Conservation (phyloP, 2,797 vertebrate species). For the Neosilurus mollespiculum region DNA sequence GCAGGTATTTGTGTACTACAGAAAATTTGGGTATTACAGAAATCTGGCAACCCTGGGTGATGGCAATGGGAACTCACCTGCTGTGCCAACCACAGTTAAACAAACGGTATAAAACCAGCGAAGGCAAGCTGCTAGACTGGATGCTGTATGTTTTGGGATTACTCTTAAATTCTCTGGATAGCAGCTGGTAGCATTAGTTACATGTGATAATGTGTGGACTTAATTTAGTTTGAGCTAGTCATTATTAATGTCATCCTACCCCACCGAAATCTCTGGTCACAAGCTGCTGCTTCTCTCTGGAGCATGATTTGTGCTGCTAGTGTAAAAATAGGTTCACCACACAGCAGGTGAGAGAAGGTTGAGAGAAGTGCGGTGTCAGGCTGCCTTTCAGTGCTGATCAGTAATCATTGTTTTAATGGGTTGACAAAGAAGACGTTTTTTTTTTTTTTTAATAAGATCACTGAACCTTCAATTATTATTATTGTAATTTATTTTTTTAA, state of each 20-base stretch:
- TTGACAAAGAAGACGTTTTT: neutral
- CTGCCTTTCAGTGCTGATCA: neutral
- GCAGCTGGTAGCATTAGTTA: neutral
- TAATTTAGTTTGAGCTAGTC: neutral
- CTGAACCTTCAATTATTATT: neutral
- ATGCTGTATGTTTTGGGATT: conserved; percentile 8
- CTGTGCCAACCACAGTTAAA: neutral
- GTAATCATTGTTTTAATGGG: conserved; percentile 8
- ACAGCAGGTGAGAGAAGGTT: conserved; percentile 1
- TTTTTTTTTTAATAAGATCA: too few species aligned
- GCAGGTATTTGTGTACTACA: too few species aligned
- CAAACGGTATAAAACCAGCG: neutral
- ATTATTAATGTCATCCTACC: neutral
- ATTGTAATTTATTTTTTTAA: too few species aligned
- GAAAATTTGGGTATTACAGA: neutral
- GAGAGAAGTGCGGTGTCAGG: neutral
- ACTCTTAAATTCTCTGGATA: neutral
- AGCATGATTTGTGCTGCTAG: conserved; percentile 43
- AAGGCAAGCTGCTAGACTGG: neutral
- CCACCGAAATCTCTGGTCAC: neutral
- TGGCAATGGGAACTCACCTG: neutral
- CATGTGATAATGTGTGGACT: neutral
- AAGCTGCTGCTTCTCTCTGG: conserved; percentile 10
- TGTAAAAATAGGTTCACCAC: conserved; percentile 45
- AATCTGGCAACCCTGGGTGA: conserved; percentile 11